A percentile compares a stretch with the other conserved stretches of the same genome.
Evolutionary conservation across 1,140 invertebrate genomes (phyloP).

Genomic region (Cyphomyrmex costatus): DNA sequence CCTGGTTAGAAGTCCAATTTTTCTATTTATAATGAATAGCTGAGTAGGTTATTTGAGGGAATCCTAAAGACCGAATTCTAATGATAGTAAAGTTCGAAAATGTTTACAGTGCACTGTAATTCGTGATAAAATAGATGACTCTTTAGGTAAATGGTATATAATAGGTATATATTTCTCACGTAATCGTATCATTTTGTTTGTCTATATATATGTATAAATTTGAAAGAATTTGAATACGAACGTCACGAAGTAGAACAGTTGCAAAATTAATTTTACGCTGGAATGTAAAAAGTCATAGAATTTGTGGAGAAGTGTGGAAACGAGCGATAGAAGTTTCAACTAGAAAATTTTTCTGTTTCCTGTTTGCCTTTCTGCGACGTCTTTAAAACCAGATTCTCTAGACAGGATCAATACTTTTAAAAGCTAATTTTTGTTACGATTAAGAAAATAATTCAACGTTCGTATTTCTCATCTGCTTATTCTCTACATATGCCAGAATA

Average conservation of each 20-base stretch:
- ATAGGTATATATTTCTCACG: no score
- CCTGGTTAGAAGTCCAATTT: neutral
- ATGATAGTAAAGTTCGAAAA: no score
- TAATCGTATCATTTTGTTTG: no score
- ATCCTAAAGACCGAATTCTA: no score
- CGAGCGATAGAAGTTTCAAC: slow-evolving; percentile 19
- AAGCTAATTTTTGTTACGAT: slow-evolving; percentile 1
- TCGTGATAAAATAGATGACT: no score
- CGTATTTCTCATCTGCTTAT: slow-evolving; percentile 16
- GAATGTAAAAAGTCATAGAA: neutral
- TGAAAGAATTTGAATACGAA: neutral
- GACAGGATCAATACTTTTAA: neutral
- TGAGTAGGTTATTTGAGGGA: no score
- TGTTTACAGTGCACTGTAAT: no score
- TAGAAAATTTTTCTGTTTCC: neutral
- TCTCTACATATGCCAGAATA: neutral
- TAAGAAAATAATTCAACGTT: slow-evolving; percentile 20
- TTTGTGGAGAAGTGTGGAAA: neutral
- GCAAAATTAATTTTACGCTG: neutral
- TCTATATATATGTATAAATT: neutral
- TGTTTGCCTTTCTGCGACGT: neutral
- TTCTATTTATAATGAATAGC: neutral
- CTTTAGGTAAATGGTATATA: no score
- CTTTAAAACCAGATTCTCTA: neutral
- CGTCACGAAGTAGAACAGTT: neutral